phyloP scores from a whole-genome alignment of 1,140 invertebrate species.

The Chlorops oryzae region DNA sequence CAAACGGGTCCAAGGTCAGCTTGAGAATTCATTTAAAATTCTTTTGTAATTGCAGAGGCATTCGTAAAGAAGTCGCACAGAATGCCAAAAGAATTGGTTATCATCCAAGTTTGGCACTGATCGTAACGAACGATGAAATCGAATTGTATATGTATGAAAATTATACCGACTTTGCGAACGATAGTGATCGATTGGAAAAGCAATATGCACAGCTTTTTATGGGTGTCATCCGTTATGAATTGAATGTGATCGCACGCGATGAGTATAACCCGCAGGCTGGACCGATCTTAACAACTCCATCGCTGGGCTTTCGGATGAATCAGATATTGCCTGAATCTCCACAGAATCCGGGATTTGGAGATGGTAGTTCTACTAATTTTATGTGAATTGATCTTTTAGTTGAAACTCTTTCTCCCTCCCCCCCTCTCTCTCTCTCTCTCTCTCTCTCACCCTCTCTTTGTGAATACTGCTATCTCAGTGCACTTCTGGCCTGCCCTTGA shows the following conservation, averaged over 20 bases:
- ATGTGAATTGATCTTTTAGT: too few relatives aligned
- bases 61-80: conserved; percentile 71
- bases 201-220: conserved; percentile 88
- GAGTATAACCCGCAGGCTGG: conserved; percentile 34
- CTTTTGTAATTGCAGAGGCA: conserved; percentile 46
- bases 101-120: conserved; percentile 82
- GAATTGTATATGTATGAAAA: conserved; percentile 79
- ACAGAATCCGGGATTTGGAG: conserved; percentile 73
- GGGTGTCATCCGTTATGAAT: conserved; percentile 63
- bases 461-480: conserved; percentile 60
- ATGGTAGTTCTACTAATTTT: conserved; percentile 64
- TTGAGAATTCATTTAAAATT: too few relatives aligned
- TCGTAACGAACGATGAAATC: conserved; percentile 97
- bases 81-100: conserved; percentile 79
- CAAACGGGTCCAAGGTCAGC: too few relatives aligned
- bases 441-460: too few relatives aligned
- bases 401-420: too few relatives aligned
- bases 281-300: conserved; percentile 71
- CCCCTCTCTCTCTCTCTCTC: too few relatives aligned
- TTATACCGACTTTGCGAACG: conserved; percentile 65
- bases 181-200: conserved; percentile 58
- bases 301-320: conserved; percentile 75
- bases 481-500: conserved; percentile 91
- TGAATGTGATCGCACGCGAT: conserved; percentile 55
- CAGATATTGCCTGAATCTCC: conserved; percentile 68